Evolutionary conservation across 1,140 invertebrate genomes (phyloP).

Genomic region (Danaus melanippus): DNA sequence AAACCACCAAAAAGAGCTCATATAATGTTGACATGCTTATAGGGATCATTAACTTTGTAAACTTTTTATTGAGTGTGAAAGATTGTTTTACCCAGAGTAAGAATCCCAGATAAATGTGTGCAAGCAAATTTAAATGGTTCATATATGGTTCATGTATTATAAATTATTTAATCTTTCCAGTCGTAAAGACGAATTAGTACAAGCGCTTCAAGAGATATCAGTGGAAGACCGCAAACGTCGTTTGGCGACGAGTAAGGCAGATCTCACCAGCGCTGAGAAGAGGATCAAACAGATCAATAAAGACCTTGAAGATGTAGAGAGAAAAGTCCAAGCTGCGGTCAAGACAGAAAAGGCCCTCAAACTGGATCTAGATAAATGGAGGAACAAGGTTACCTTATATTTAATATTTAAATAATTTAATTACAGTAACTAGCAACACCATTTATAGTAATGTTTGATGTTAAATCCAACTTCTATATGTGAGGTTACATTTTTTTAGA

Average conservation of each 20-base stretch:
- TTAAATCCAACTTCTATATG: no score
- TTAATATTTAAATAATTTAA: not conserved
- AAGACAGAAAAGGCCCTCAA: conserved; percentile 81
- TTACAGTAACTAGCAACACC: no score
- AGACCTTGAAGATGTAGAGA: conserved; percentile 79
- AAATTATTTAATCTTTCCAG: conserved; percentile 33
- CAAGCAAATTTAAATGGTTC: no score
- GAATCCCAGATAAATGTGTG: no score
- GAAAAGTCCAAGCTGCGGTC: conserved; percentile 81
- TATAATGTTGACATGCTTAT: no score
- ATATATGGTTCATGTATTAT: no score
- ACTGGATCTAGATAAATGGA: conserved; percentile 85
- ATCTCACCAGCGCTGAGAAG: conserved; percentile 85
- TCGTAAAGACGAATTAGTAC: conserved; percentile 88
- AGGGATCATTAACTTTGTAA: conserved; percentile 2
- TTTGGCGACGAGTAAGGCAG: conserved; percentile 86
- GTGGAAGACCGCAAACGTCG: conserved; percentile 93
- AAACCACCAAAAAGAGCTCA: no score
- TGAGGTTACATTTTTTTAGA: not conserved
- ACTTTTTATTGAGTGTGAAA: no score
- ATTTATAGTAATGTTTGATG: no score
- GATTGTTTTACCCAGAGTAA: no score
- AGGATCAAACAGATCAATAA: conserved; percentile 87
- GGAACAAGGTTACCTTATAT: conserved; percentile 73
- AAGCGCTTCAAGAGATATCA: conserved; percentile 95